These are phyloP conservation scores for Creontiades dilutus DNA, from an alignment of 2,888 invertebrate species.

Conservation along the genomic window DNA sequence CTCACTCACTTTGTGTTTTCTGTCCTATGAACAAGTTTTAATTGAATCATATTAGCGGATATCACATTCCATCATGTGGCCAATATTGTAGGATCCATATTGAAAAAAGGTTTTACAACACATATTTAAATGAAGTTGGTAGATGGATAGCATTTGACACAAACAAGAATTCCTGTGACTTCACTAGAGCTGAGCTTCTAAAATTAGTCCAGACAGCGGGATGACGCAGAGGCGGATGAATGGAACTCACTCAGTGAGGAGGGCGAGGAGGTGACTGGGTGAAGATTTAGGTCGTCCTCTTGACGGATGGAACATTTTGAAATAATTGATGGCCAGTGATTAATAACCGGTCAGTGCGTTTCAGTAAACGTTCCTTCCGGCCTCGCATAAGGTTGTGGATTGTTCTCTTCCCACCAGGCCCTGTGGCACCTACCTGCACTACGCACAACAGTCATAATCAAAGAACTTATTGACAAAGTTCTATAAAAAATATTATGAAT, in stretches of 20 bases:
- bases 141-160: too few relatives aligned
- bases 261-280: not conserved
- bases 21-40: too few relatives aligned
- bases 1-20: too few relatives aligned
- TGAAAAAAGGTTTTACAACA: too few relatives aligned
- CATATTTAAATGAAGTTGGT: too few relatives aligned
- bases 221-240: slow-evolving; percentile 18
- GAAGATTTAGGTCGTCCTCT: slow-evolving; percentile 36
- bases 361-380: slow-evolving; percentile 6
- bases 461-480: too few relatives aligned
- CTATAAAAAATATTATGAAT: too few relatives aligned
- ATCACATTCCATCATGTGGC: too few relatives aligned
- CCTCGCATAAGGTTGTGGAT: not conserved
- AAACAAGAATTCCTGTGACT: not conserved
- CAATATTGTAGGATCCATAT: too few relatives aligned
- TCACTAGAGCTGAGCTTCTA: not conserved
- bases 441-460: too few relatives aligned
- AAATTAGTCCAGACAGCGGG: slow-evolving; percentile 15
- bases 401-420: not conserved
- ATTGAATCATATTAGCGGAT: too few relatives aligned
- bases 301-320: slow-evolving; percentile 13
- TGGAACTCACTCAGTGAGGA: slow-evolving; percentile 24
- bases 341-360: slow-evolving; percentile 23
- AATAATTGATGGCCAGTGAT: slow-evolving; percentile 22
- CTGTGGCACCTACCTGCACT: too few relatives aligned